These are phyloP conservation scores for Ganaspis sp. DNA, from an alignment of 1,140 invertebrate genomes.

Conservation along the genomic window DNA sequence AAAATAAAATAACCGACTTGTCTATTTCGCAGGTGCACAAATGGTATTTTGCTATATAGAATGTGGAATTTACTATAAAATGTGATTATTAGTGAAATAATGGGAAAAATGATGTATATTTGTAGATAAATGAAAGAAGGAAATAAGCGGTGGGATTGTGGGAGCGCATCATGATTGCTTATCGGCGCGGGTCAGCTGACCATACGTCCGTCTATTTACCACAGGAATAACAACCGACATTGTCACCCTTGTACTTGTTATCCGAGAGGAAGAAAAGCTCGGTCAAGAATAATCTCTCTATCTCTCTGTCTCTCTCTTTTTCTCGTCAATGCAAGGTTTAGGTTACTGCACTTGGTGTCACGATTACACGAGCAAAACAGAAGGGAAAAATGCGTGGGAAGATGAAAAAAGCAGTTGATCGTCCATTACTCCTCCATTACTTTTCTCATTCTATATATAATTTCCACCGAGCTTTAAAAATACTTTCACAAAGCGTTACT, in stretches of 20 bases:
- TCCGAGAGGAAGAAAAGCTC: conserved; percentile 55
- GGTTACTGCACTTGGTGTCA: conserved; percentile 49
- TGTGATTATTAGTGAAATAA: not conserved
- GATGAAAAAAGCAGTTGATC: not conserved
- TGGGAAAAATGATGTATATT: not conserved
- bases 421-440: not conserved
- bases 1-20: too few species aligned
- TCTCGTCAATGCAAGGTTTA: conserved; percentile 57
- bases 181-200: conserved; percentile 15
- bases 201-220: conserved; percentile 6
- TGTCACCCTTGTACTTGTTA: conserved; percentile 28
- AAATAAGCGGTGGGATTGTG: not conserved
- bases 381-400: conserved; percentile 18
- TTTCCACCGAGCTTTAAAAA: not conserved
- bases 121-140: not conserved
- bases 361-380: conserved; percentile 25
- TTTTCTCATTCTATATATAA: not conserved
- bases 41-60: too few species aligned
- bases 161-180: not conserved
- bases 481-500: not conserved
- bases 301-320: conserved; percentile 36
- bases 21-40: too few species aligned
- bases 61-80: not conserved
- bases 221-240: conserved; percentile 27
- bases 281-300: conserved; percentile 56